These are phyloP conservation scores for Aptenodytes forsteri DNA, from an alignment of 2,113 vertebrate species.

Conservation along the genomic window DNA sequence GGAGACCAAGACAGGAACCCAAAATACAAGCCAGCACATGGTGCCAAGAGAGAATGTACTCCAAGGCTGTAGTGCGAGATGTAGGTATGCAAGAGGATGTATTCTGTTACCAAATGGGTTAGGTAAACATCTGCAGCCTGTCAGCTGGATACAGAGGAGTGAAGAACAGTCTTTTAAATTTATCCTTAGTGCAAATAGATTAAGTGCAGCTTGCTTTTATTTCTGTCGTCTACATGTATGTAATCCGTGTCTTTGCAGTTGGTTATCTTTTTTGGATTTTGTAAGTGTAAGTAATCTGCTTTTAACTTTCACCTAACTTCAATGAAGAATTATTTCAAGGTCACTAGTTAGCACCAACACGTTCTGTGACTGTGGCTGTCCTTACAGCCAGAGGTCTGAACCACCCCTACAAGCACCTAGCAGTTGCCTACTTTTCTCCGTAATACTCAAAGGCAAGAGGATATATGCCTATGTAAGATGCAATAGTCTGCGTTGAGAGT, in stretches of 20 bases:
- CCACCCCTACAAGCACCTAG: background rate
- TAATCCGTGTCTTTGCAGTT: rapidly evolving
- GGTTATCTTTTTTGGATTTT: background rate
- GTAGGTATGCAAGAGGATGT: background rate
- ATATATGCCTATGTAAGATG: background rate
- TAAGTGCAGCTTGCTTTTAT: background rate
- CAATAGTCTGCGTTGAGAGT: background rate
- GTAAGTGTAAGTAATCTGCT: background rate
- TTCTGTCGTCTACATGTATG: background rate
- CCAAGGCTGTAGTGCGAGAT: rapidly evolving
- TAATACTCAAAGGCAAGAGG: background rate
- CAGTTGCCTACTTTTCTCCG: background rate
- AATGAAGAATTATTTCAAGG: background rate
- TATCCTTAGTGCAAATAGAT: background rate
- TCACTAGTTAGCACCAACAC: background rate
- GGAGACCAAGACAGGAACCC: background rate
- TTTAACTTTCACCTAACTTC: background rate
- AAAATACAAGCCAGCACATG: background rate
- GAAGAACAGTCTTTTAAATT: background rate
- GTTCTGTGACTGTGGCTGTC: background rate
- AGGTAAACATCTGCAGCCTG: background rate
- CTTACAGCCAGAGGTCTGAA: background rate
- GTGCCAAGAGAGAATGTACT: background rate
- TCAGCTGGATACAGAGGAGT: background rate
- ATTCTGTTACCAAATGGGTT: background rate